Evolutionary conservation across 2,113 vertebrate species (phyloP).

Genomic region (Dolichallabes microphthalmus): DNA sequence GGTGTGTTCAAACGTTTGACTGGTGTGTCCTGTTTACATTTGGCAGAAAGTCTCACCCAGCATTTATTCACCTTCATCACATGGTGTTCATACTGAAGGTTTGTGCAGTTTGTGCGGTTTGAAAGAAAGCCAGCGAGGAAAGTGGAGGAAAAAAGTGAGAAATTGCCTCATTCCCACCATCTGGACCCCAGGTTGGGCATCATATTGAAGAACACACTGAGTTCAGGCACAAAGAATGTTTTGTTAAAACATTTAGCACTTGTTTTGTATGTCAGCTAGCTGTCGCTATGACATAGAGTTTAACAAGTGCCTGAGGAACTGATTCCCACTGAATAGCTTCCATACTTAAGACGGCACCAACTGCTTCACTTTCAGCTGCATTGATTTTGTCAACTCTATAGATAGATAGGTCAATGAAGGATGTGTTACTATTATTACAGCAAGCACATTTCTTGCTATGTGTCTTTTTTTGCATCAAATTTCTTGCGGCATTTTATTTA

Average conservation of each 20-base stretch:
- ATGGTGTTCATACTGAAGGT: neutral
- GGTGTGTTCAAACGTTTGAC: too few species aligned
- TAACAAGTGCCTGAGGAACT: conserved; percentile 38
- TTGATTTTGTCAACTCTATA: conserved; percentile 6
- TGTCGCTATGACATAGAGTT: conserved; percentile 35
- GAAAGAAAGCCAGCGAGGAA: neutral
- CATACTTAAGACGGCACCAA: neutral
- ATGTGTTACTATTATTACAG: neutral
- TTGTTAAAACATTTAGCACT: neutral
- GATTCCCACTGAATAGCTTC: conserved; percentile 19
- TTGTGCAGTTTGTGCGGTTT: neutral
- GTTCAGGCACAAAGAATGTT: conserved; percentile 17
- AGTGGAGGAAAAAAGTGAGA: neutral
- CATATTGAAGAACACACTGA: neutral
- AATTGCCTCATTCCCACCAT: neutral
- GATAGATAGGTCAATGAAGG: neutral
- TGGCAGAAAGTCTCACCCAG: too few species aligned
- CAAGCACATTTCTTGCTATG: too few species aligned
- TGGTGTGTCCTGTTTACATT: too few species aligned
- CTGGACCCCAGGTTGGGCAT: neutral
- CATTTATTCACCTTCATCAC: neutral
- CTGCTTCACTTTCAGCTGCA: neutral
- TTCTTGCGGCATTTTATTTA: too few species aligned
- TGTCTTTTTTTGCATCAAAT: neutral
- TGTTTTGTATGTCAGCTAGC: conserved; percentile 16